Base-by-base conservation (phyloP, 1,140 invertebrate species). In the Ceratina japonica region DNA sequence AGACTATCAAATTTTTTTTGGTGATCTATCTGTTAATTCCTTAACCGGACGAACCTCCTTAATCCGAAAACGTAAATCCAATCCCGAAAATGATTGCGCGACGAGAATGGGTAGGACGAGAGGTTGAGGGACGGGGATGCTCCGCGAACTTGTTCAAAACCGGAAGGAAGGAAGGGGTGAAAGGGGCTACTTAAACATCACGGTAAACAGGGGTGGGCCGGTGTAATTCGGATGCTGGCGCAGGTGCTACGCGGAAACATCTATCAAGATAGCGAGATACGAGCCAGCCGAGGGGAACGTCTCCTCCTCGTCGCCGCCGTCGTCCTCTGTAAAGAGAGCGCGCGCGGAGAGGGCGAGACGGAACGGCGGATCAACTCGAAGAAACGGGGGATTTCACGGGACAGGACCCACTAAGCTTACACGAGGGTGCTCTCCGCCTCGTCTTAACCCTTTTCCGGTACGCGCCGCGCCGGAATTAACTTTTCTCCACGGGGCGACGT, bases 201-300 rank as follows among this genome's bases (percentile, higher is more conserved):
- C 81, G 80, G 87, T 81, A 88, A 89, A 87, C 81, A 80, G 80
- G 86, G 82, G 37, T 44, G 37, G 37, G 75, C 20, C 68, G 72
- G 72, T 70, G 84, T 90, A 90, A 91, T 91, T 90, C 85, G 87
- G 85, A 87, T 87, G 81, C 64, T 83, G 90, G 82, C 88, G 91
- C 91, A 92, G 91, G 90, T 91, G 91, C 83, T 82, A 86, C 75
- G 81, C 83, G 84, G 87, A 90, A 91, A 90, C 91, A 92, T 92
- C 89, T 86, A 92, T 92, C 91, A 91, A 90, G 87, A 89, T 87
- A 80, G 86, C 70, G 84, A 86, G 85, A 90, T 90, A 88, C 81
- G 63, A 61, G 58, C 37, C 37, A 44, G 37, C 37, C 37, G 51
- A 44, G 72, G 79, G 66, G 62, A 63, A 16, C 62, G 27, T 44